Evolutionary conservation across 2,888 invertebrate genomes (phyloP), one percentile per base, ranked within the genome.

Genomic region (Anodontia alba): DNA sequence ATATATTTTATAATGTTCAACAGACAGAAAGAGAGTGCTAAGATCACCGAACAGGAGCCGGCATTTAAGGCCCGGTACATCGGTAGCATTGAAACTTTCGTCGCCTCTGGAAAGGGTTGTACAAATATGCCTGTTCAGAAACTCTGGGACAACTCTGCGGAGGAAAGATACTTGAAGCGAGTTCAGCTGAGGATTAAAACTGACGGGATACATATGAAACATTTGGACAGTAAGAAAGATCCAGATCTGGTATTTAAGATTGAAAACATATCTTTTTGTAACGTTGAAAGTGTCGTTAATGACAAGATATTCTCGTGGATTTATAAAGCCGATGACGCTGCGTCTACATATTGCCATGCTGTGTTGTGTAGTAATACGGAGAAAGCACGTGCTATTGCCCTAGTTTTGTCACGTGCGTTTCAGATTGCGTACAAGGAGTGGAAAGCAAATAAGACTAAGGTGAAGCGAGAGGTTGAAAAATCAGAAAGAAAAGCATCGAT

Each of bases 341-440:
- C 78, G 17, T 73, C 78, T 38, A 73, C 91, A 36, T 78, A 89
- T 66, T 90, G 90, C 67, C 89, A 92, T 73, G 93, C 91, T 0
- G 91, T 92, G 5, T 51, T 92, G 66, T 92, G 92, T 74, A 88
- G 89, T 66, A 88, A 80, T 23, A 76, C 78, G 7, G 92, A 92
- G 68, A 91, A 89, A 31, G 91, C 93, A 0, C 88, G 90, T 43
- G 79, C 89, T 0, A 90, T 92, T 89, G 87, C 92, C 0, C 66
- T 91, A 0, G 90, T 91, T n/a, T 62, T 91, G 78, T 89, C 91
- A 15, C 85, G 91, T 7, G 91, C 90, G 17, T 92, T 93, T 80
- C 92, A 92, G 71, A 87, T 91, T 3, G 93, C 92, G 1, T 93
- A 92, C 78, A 92, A 88, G 68, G 93, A 92, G 72, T 93, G 92